These are phyloP conservation scores for Pluvialis apricaria DNA, from an alignment of 2,113 vertebrate genomes.

Conservation along the genomic window DNA sequence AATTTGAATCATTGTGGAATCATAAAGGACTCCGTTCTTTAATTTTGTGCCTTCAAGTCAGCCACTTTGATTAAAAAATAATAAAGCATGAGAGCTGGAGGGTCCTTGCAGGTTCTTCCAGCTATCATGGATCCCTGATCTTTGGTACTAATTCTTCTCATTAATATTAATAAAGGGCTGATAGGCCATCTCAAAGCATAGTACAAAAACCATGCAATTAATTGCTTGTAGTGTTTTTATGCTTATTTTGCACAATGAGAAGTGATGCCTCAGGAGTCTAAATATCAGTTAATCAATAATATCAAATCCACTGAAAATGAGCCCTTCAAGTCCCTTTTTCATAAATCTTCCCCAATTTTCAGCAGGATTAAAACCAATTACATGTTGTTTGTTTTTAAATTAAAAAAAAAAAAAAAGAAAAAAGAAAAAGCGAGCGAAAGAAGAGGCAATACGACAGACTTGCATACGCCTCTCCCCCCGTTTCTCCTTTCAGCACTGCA, in stretches of 20 bases:
- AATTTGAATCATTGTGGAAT: conserved; percentile 79
- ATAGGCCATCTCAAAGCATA: conserved; percentile 68
- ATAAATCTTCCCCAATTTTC: conserved; percentile 4
- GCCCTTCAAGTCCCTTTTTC: conserved; percentile 37
- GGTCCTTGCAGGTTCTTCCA: conserved; percentile 72
- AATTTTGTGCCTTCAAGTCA: conserved; percentile 80
- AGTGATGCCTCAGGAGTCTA: conserved; percentile 57
- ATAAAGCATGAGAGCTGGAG: conserved; percentile 77
- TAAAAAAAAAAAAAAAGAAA: not conserved
- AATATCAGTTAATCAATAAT: conserved; percentile 75
- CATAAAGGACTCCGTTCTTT: conserved; percentile 76
- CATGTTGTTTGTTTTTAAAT: not conserved
- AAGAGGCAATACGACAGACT: not conserved
- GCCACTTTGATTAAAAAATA: conserved; percentile 82
- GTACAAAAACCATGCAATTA: conserved; percentile 69
- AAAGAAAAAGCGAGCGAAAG: fast-evolving
- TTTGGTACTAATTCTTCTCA: conserved; percentile 75
- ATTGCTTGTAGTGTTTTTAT: conserved; percentile 76
- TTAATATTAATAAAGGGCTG: conserved; percentile 79
- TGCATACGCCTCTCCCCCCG: fast-evolving
- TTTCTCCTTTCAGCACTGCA: not conserved
- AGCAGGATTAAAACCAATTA: conserved; percentile 18
- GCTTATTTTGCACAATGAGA: conserved; percentile 77
- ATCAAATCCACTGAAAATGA: conserved; percentile 64
- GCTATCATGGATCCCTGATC: conserved; percentile 72